These are phyloP conservation scores for Microtus richardsoni DNA, from an alignment of 2,113 vertebrate genomes.

Conservation along the genomic window DNA sequence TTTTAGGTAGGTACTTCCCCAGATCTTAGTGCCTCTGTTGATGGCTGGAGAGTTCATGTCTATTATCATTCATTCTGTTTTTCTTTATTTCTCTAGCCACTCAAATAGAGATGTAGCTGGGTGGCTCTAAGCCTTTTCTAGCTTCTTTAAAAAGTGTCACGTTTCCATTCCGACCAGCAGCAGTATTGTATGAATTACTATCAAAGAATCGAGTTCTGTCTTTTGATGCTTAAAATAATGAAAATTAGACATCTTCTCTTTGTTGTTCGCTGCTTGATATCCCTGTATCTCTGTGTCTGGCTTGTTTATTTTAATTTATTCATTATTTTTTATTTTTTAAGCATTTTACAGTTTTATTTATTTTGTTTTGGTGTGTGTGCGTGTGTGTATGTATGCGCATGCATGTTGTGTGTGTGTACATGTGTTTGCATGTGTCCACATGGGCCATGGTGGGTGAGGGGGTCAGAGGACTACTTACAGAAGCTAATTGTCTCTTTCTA, in stretches of 20 bases:
- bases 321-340: background rate
- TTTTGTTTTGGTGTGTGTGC: background rate
- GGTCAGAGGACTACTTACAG: background rate
- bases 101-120: too few relatives aligned
- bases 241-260: background rate
- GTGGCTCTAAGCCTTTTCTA: background rate
- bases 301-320: background rate
- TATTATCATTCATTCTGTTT: background rate
- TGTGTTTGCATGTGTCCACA: background rate
- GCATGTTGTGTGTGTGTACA: background rate
- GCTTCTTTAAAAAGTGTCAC: background rate
- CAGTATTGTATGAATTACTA: background rate
- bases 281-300: too few relatives aligned
- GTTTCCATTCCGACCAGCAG: background rate
- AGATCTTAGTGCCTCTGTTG: background rate
- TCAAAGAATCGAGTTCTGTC: background rate
- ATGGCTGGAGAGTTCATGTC: background rate
- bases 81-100: background rate
- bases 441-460: background rate
- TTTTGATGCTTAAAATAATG: background rate
- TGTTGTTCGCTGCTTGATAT: background rate
- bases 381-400: background rate
- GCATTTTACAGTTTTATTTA: background rate
- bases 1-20: background rate
- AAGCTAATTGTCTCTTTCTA: background rate